Evolutionary conservation across 2,888 invertebrate genomes (phyloP).

Genomic region (Microctonus aethiopoides): DNA sequence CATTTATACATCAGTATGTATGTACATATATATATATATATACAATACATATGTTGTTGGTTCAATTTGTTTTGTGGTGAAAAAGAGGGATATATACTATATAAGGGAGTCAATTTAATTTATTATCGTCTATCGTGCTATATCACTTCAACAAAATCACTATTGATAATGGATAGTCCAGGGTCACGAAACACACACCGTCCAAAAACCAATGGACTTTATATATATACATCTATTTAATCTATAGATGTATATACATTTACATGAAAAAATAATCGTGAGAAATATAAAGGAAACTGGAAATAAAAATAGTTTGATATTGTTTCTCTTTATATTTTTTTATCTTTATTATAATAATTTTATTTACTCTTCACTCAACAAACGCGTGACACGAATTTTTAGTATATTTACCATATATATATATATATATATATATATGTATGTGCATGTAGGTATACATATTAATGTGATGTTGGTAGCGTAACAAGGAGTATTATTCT

Average conservation of each 20-base stretch:
- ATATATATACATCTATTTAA: not conserved
- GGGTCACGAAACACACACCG: constrained; percentile 8
- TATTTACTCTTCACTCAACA: not conserved
- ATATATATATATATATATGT: not conserved
- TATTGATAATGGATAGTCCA: constrained; percentile 16
- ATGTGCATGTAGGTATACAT: not conserved
- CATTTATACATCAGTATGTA: not conserved
- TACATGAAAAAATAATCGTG: not conserved
- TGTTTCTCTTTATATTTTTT: not conserved
- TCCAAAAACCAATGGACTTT: constrained; percentile 3
- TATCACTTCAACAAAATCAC: constrained; percentile 13
- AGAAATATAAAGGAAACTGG: not conserved
- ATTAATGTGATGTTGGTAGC: not conserved
- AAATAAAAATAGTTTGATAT: not conserved
- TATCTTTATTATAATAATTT: not conserved
- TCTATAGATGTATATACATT: not conserved
- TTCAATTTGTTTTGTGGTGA: constrained; percentile 16
- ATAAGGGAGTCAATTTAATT: constrained; percentile 22
- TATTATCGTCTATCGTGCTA: constrained; percentile 20
- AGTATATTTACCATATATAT: not conserved
- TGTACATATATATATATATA: not conserved
- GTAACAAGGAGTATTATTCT: not conserved
- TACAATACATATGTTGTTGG: not conserved
- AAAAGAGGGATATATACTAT: not conserved
- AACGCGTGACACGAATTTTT: not conserved